Evolutionary conservation across 2,797 vertebrate genomes (phyloP), one percentile per base, ranked within the genome.

Genomic region (Myripristis murdjan): DNA sequence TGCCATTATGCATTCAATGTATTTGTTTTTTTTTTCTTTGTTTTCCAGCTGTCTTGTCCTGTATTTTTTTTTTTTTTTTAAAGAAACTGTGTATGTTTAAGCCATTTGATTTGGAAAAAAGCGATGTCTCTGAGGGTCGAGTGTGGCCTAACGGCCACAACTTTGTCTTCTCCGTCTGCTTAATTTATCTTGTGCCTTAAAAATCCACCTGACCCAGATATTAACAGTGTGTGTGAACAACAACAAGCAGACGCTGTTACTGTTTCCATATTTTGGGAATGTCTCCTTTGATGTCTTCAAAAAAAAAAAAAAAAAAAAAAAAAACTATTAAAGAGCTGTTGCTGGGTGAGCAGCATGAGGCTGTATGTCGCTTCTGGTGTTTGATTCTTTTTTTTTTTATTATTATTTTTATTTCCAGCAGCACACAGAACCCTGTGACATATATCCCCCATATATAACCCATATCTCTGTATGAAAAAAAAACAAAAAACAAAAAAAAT

Each of bases 111-210:
- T 22, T 20, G 48, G n/a, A n/a, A n/a, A n/a, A 79, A 55, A 70
- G 35, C 28, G 49, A 1, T 46, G 62, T 65, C 70, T 79, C 75
- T 63, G 74, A n/a, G 37, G 67, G 46, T 44, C 14, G 20, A 57
- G 47, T 28, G 48, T 31, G 48, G 76, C 14, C 9, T 61, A 54
- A 49, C 16, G 46, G 16, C 20, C 37, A 16, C n/a, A n/a, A n/a
- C n/a, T 71, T 75, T 49, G 39, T 84, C 56, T 77, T 67, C 54
- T 75, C 70, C 35, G 52, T 88, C 70, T 70, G 75, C 59, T 88
- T 87, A 70, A 84, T 90, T 89, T 88, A 90, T 90, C 87, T 86
- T 56, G 92, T 93, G 90, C 92, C 92, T 93, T 92, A n/a, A 92
- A 70, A 75, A 70, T 75, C 60, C 73, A 59, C 39, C 33, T 31